A percentile compares a stretch with the other conserved stretches of the same genome.
Conservation (phyloP, 2,888 invertebrate species). For the Synergus umbraculus region DNA sequence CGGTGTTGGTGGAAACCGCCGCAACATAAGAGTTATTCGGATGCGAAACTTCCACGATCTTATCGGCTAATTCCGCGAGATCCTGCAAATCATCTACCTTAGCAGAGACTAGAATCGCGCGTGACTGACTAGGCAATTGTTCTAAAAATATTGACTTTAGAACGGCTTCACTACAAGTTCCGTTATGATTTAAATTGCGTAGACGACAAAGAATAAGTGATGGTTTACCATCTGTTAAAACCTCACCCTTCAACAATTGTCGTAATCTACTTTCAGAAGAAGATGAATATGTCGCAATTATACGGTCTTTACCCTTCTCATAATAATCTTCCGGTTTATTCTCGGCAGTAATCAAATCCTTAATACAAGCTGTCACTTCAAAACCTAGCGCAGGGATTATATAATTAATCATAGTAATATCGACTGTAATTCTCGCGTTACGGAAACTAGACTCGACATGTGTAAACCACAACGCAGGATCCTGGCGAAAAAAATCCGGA, state of each 20-base stretch:
- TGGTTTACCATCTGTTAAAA: constrained; percentile 5
- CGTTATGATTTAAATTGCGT: neutral
- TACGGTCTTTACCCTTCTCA: too few species aligned
- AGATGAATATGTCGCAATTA: too few species aligned
- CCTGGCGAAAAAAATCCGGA: too few species aligned
- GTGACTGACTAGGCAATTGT: constrained; percentile 40
- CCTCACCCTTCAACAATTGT: constrained; percentile 4
- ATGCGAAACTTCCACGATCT: neutral
- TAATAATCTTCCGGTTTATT: too few species aligned
- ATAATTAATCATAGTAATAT: too few species aligned
- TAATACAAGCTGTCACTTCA: too few species aligned
- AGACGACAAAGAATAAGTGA: constrained; percentile 22
- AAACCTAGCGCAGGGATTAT: too few species aligned
- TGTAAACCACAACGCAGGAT: too few species aligned
- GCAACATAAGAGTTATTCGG: neutral
- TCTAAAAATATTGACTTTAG: constrained; percentile 40
- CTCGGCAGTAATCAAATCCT: too few species aligned
- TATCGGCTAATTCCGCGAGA: constrained; percentile 41
- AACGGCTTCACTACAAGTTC: neutral
- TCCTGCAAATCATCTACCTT: constrained; percentile 38
- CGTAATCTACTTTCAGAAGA: neutral
- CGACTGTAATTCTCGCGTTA: too few species aligned
- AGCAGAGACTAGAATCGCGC: constrained; percentile 28
- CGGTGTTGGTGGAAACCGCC: too few species aligned
- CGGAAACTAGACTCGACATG: too few species aligned